Conservation (phyloP, 1,140 invertebrate species). For the Cryptotermes secundus region DNA sequence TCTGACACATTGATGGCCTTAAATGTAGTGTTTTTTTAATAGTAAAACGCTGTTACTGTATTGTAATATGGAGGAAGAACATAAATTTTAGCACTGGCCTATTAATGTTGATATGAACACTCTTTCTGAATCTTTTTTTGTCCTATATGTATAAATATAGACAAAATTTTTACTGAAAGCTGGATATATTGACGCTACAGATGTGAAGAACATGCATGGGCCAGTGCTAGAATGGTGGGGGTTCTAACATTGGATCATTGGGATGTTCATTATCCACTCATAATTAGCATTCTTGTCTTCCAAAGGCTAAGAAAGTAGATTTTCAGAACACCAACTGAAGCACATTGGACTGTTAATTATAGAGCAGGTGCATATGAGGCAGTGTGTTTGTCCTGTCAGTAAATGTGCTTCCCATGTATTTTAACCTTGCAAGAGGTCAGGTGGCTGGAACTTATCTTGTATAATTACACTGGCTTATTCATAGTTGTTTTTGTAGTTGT, state of each 20-base stretch:
- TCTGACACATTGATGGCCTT: slow-evolving; percentile 28
- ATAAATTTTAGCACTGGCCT: slow-evolving; percentile 4
- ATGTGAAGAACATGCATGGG: neutral
- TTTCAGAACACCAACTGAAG: slow-evolving; percentile 18
- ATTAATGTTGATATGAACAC: neutral
- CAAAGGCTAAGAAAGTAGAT: slow-evolving; percentile 10
- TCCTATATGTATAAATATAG: neutral
- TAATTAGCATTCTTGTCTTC: slow-evolving; percentile 19
- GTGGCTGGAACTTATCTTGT: neutral
- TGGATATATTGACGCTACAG: neutral
- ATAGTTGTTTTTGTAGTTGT: neutral
- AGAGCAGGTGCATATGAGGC: neutral
- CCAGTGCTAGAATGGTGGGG: slow-evolving; percentile 8
- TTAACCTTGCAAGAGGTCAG: neutral
- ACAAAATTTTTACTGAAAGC: neutral
- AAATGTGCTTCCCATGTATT: neutral
- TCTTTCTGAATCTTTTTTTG: neutral
- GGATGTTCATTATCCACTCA: neutral
- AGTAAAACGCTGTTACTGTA: neutral
- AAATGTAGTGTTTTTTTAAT: slow-evolving; percentile 20
- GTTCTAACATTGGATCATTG: neutral
- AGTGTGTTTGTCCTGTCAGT: neutral
- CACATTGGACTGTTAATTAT: slow-evolving; percentile 5
- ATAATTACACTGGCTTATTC: neutral
- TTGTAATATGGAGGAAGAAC: neutral